Conservation (phyloP, 2,797 vertebrate genomes). For the Anguilla obscura region DNA sequence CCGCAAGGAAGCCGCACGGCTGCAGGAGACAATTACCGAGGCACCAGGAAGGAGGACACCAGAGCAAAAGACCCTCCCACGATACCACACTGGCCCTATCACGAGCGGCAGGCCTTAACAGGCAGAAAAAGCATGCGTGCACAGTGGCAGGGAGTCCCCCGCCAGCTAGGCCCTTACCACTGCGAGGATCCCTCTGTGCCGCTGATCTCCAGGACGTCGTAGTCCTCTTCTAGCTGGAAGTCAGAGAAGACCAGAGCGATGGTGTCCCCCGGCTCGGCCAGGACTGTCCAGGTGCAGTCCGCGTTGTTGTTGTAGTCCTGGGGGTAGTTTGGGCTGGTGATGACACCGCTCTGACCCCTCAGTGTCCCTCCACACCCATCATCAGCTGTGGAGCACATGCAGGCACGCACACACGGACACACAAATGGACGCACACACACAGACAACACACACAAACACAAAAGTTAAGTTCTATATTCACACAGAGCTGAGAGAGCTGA, state of each 20-base stretch:
- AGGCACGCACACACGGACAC: slow-evolving; percentile 27
- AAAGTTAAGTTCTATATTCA: background rate
- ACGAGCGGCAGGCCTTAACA: background rate
- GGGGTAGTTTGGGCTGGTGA: slow-evolving; percentile 94
- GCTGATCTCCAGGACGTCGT: slow-evolving; percentile 93
- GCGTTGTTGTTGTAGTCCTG: slow-evolving; percentile 93
- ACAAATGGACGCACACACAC: slow-evolving; percentile 23
- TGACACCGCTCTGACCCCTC: slow-evolving; percentile 93
- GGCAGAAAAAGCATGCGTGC: background rate
- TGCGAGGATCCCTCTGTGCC: slow-evolving; percentile 94
- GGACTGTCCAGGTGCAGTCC: slow-evolving; percentile 97
- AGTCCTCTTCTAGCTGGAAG: slow-evolving; percentile 96
- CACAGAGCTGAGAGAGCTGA: slow-evolving; percentile 18
- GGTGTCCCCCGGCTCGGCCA: slow-evolving; percentile 96
- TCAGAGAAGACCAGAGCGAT: slow-evolving; percentile 95
- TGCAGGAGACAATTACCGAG: background rate
- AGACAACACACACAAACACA: slow-evolving; percentile 28
- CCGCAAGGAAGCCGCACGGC: background rate
- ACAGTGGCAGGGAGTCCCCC: background rate
- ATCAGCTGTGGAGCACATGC: slow-evolving; percentile 74
- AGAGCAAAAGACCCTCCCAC: background rate
- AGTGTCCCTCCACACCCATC: slow-evolving; percentile 95
- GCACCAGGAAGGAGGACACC: background rate
- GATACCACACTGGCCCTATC: background rate
- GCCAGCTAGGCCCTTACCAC: slow-evolving; percentile 78